Conservation (phyloP, 2,113 vertebrate species). For the Cyprinus carpio region DNA sequence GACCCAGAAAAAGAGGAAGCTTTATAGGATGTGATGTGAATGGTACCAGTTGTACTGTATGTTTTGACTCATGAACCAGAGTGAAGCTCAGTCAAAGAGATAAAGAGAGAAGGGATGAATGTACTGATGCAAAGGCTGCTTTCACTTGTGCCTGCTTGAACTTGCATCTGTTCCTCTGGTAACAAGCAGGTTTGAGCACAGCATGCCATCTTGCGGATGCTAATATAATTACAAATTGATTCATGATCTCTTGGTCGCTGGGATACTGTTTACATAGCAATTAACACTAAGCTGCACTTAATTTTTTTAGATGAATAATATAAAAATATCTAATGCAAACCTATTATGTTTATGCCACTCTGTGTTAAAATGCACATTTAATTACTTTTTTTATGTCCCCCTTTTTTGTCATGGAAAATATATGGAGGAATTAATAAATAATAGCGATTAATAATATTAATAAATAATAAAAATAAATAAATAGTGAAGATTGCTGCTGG, state of each 20-base stretch:
- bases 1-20: constrained; percentile 14
- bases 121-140: background rate
- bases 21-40: background rate
- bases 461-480: no score
- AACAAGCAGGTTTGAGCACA: background rate
- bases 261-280: background rate
- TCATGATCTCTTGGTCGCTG: background rate
- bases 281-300: background rate
- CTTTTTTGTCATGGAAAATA: no score
- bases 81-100: background rate
- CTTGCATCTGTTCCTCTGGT: background rate
- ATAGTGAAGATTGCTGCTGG: no score
- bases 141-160: background rate
- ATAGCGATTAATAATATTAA: no score
- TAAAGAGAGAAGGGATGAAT: background rate
- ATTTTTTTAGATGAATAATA: background rate
- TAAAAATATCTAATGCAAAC: background rate
- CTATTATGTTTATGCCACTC: no score
- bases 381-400: no score
- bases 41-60: background rate
- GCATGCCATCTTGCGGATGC: constrained; percentile 25
- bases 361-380: no score
- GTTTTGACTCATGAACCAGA: background rate
- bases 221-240: background rate
- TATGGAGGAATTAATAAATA: no score